Percentiles rank a stretch among this genome's conserved stretches.
Evolutionary conservation across 1,140 invertebrate genomes (phyloP).

Genomic region (Spodoptera litura): DNA sequence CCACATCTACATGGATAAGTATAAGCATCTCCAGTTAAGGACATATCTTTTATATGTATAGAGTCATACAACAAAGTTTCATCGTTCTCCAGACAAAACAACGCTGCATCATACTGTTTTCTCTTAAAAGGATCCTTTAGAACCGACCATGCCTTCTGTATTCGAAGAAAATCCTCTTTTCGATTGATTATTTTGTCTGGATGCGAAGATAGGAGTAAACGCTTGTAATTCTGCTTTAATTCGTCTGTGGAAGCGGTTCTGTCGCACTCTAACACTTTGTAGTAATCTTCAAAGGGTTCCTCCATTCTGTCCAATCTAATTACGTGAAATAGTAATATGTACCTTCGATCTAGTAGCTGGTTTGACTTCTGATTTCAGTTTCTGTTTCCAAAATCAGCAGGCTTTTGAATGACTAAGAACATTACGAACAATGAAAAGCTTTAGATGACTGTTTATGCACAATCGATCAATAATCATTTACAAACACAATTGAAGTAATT

Average conservation of each 20-base stretch:
- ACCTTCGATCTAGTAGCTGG: background rate
- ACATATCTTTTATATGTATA: slow-evolving; percentile 85
- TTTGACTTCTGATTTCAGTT: background rate
- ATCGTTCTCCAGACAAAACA: slow-evolving; percentile 85
- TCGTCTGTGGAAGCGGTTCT: slow-evolving; percentile 86
- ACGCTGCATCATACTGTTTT: slow-evolving; percentile 87
- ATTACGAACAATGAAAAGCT: too few species aligned
- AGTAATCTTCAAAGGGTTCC: slow-evolving; percentile 80
- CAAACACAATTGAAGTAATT: too few species aligned
- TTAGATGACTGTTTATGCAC: too few species aligned
- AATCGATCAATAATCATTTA: too few species aligned
- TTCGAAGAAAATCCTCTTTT: slow-evolving; percentile 81
- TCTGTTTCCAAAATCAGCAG: too few species aligned
- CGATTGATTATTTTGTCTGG: slow-evolving; percentile 87
- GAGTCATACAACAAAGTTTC: slow-evolving; percentile 87
- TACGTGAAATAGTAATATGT: background rate
- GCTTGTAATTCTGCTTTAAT: slow-evolving; percentile 88
- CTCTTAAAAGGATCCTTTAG: slow-evolving; percentile 85
- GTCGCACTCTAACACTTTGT: slow-evolving; percentile 87
- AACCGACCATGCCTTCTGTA: slow-evolving; percentile 89
- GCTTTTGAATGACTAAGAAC: too few species aligned
- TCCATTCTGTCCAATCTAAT: slow-evolving; percentile 48
- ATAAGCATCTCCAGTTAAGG: slow-evolving; percentile 73
- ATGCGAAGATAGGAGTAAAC: slow-evolving; percentile 87
- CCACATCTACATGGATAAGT: slow-evolving; percentile 89